Evolutionary conservation across 2,797 vertebrate species (phyloP), one percentile per base, ranked within the genome.

Genomic region (Enteromius anoplus): DNA sequence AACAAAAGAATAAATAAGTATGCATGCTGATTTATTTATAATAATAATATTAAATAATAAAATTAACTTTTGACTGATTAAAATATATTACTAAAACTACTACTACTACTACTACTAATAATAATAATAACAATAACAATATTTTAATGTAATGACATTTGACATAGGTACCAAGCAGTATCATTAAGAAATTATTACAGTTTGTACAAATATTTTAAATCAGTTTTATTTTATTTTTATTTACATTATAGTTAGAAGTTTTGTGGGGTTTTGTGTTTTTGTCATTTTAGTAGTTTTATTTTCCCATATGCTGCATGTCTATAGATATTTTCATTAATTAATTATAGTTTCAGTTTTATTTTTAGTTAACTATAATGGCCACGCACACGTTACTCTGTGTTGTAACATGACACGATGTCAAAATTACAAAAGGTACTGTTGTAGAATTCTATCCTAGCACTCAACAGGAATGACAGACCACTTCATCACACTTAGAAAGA

Each of bases 401-500:
- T 26, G n/a, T 10, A 76, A 51, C 51, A 51, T 64, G 47, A 55
- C 21, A 37, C 49, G 34, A 14, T 5, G 5, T 19, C 2, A n/a
- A 45, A 49, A 72, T 34, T 55, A 80, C 72, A 81, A 72, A 76
- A 55, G 21, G 9, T 23, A 65, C 19, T 34, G 7, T 6, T 47
- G 51, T 69, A 81, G 29, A 76, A 76, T 69, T 66, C 53, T 45
- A 37, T 47, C 45, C 64, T 21, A 2, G 77, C 34, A 71, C 34
- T 80, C 71, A 23, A 40, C 12, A 55, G 45, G 14, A 83, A 42
- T 55, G 73, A 81, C 69, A 78, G 73, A 79, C 53, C 64, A 78
- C 84, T 87, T 72, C 53, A 85, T 87, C 86, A 82, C 79, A 85
- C 81, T 85, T 81, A 81, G 60, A 51, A 40, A 37, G 69, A 78